Percentiles rank a stretch among this genome's conserved stretches.
Evolutionary conservation across 1,140 invertebrate species (phyloP).

Genomic region (Drosophila sechellia): DNA sequence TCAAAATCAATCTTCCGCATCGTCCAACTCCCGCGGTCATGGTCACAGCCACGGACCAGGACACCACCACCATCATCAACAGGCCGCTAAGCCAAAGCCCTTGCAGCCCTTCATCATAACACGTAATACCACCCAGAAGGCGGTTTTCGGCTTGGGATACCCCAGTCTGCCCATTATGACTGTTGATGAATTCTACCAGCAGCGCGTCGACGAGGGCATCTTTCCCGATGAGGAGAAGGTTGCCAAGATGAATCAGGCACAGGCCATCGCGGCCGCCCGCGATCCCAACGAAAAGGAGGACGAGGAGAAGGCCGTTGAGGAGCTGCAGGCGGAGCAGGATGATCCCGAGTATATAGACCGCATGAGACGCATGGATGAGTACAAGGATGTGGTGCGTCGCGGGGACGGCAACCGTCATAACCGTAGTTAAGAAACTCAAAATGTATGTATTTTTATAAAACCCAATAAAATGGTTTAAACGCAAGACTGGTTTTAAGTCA

Average conservation of each 20-base stretch:
- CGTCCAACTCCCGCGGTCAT: constrained; percentile 9
- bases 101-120: constrained; percentile 97
- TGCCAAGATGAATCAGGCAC: constrained; percentile 74
- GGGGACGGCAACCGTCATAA: constrained; percentile 96
- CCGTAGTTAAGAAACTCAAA: constrained; percentile 87
- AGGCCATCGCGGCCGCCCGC: constrained; percentile 79
- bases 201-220: constrained; percentile 92
- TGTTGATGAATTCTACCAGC: constrained; percentile 97
- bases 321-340: constrained; percentile 89
- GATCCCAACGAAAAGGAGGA: constrained; percentile 86
- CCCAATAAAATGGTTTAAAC: background rate
- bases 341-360: constrained; percentile 89
- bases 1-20: background rate
- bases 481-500: background rate
- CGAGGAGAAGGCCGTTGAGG: constrained; percentile 88
- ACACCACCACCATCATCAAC: constrained; percentile 41
- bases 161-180: constrained; percentile 96
- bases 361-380: constrained; percentile 93
- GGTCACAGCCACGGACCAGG: constrained; percentile 53
- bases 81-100: constrained; percentile 84
- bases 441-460: constrained; percentile 40
- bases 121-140: constrained; percentile 94
- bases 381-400: constrained; percentile 94
- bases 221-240: constrained; percentile 85
- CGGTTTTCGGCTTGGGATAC: constrained; percentile 97